Evolutionary conservation across 2,797 vertebrate genomes (phyloP), one percentile per base, ranked within the genome.

Genomic region (Leucoraja ocellata): DNA sequence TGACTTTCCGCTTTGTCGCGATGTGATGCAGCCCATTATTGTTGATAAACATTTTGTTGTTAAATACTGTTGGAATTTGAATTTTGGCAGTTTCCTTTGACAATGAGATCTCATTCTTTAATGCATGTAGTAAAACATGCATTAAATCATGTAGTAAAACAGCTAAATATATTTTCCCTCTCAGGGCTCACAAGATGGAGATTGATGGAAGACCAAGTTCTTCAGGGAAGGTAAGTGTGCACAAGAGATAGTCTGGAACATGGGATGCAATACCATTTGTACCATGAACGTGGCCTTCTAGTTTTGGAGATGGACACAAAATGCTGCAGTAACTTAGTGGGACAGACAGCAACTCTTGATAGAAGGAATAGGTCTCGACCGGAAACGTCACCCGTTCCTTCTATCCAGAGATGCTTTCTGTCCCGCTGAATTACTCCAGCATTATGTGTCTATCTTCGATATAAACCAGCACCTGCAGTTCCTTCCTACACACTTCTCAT

Each of bases 181-280:
- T 7, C 46, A 92, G 90, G 90, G 25, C 68, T 54, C 90, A 92
- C 23, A 92, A 92, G 11, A 92, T 92, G 90, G 90, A 92, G 71
- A 28, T 92, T 76, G 71, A 92, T 54, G 5, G 68, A 92, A 92
- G 71, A 92, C 90, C 39, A 1, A 76, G 71, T 58, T 71, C 90
- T 58, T 92, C 71, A 10, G 90, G 39, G 76, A 92, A 92, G 58
- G 90, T 76, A 76, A 54, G 71, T 58, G 23, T n/a, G 4, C 39
- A 7, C 16, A 21, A 88, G n/a, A n/a, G 23, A 36, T 21, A 65
- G 18, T 18, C 32, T 65, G 28, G 11, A 63, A 4, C 61, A 88
- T 1, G 7, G 63, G 61, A 63, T 86, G 54, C 81, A 84, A 14
- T 61, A 16, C 28, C 61, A 14, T 9, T 65, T 32, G 63, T 65